These are phyloP conservation scores for Cathartes aura DNA, from an alignment of 2,113 vertebrate genomes.

Conservation along the genomic window DNA sequence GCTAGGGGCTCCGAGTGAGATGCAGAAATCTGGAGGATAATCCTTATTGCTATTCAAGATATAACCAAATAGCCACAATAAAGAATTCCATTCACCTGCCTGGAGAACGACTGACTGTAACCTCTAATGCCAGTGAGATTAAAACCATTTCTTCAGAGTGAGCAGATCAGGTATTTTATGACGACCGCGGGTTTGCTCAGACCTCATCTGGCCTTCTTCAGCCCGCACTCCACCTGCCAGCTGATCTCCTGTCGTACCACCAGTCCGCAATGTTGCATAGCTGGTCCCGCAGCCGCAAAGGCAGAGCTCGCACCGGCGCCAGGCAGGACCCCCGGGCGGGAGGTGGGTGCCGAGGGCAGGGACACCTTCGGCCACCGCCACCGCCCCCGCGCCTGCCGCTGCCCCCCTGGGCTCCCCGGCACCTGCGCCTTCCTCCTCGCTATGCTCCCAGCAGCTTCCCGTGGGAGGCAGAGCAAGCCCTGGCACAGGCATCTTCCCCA, in stretches of 20 bases:
- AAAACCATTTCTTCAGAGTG: neutral
- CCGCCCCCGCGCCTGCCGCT: neutral
- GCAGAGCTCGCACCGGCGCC: neutral
- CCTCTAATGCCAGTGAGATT: neutral
- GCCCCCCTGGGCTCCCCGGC: neutral
- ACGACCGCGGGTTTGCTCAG: rapidly evolving
- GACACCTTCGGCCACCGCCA: neutral
- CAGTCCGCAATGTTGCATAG: neutral
- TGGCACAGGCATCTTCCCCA: neutral
- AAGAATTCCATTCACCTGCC: slow-evolving; percentile 38
- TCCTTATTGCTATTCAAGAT: neutral
- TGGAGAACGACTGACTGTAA: neutral
- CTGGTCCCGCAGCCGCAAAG: rapidly evolving
- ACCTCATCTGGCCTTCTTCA: neutral
- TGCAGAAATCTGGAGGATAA: slow-evolving; percentile 40
- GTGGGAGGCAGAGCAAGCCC: neutral
- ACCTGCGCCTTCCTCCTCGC: neutral
- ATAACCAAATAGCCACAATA: neutral
- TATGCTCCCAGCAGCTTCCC: neutral
- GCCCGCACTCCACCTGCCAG: neutral
- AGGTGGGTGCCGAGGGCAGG: neutral
- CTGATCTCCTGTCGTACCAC: neutral
- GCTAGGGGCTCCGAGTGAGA: neutral
- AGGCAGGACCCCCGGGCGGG: neutral
- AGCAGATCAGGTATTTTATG: neutral